These are phyloP conservation scores for Sphyrna mokarran DNA, from an alignment of 2,113 vertebrate species.

Conservation along the genomic window DNA sequence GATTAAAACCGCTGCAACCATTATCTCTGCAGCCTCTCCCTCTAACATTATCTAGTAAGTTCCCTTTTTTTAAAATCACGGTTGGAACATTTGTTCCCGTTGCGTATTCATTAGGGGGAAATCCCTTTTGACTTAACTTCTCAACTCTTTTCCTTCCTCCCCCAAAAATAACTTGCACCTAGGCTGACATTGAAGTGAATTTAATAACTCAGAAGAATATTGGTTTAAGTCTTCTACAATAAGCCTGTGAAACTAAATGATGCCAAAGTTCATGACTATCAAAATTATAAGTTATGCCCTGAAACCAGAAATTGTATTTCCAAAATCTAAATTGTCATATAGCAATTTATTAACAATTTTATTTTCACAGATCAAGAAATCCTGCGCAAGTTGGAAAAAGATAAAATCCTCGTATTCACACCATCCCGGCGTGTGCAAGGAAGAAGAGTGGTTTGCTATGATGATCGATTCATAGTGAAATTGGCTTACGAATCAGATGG, in stretches of 20 bases:
- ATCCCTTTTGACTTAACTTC: not conserved
- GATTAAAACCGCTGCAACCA: too few species aligned
- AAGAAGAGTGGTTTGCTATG: slow-evolving; percentile 90
- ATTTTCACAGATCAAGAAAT: slow-evolving; percentile 83
- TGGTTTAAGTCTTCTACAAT: not conserved
- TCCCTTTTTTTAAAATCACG: too few species aligned
- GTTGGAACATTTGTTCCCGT: too few species aligned
- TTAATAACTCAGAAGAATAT: not conserved
- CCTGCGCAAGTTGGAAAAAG: slow-evolving; percentile 83
- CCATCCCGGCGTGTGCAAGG: slow-evolving; percentile 89
- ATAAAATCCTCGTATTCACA: slow-evolving; percentile 92
- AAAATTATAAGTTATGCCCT: not conserved
- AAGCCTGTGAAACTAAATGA: not conserved
- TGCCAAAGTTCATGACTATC: not conserved
- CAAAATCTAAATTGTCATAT: not conserved
- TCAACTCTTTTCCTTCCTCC: not conserved
- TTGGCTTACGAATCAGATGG: slow-evolving; percentile 90
- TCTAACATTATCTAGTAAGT: too few species aligned
- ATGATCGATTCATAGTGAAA: slow-evolving; percentile 94
- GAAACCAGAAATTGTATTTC: not conserved
- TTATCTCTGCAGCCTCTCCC: too few species aligned
- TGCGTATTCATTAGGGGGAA: not conserved
- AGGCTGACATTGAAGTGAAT: not conserved
- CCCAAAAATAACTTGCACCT: not conserved
- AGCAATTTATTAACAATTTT: slow-evolving; percentile 17